Percentiles rank a stretch among this genome's conserved stretches.
Evolutionary conservation across 2,113 vertebrate species (phyloP).

Genomic region (Sinocyclocheilus maitianheensis): DNA sequence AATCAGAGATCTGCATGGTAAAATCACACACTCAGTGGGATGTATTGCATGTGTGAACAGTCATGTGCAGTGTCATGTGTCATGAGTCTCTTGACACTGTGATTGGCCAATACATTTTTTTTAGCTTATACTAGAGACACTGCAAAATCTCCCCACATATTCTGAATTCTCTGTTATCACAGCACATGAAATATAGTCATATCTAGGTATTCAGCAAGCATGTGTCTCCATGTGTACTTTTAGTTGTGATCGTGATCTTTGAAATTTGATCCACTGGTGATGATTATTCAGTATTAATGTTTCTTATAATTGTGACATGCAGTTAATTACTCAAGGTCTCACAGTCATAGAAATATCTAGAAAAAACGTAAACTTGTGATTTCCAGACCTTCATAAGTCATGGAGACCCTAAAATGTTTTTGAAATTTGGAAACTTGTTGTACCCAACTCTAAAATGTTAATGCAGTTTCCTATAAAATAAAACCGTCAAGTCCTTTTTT

Average conservation of each 20-base stretch:
- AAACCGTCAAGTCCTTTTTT: too few species aligned
- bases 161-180: background rate
- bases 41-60: background rate
- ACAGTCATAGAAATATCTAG: background rate
- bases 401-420: background rate
- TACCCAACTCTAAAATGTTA: background rate
- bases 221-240: background rate
- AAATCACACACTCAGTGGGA: background rate
- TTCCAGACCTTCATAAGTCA: background rate
- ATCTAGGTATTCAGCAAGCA: background rate
- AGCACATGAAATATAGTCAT: background rate
- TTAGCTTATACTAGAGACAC: background rate
- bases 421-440: background rate
- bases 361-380: background rate
- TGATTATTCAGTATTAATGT: background rate
- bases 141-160: background rate
- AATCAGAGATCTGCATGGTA: slow-evolving; percentile 92
- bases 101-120: background rate
- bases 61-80: background rate
- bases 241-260: background rate
- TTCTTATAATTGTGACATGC: background rate
- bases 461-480: background rate
- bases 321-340: background rate
- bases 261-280: background rate
- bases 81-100: background rate